Conservation (phyloP, 2,888 invertebrate species). For the Melinopterus prodromus region DNA sequence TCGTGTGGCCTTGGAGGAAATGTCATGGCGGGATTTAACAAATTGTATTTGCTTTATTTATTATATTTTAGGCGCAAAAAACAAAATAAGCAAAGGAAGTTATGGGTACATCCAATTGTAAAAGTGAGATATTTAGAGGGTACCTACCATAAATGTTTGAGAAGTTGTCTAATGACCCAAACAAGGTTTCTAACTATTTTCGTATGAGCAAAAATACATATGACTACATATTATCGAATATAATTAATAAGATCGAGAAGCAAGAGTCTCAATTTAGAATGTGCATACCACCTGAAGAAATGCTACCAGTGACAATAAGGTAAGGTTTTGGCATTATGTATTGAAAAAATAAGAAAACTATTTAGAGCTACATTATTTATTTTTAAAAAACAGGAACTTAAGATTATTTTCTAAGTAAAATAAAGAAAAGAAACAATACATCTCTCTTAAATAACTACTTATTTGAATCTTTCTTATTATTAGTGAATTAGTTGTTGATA, state of each 20-base stretch:
- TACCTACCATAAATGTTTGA: slow-evolving; percentile 27
- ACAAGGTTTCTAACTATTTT: slow-evolving; percentile 34
- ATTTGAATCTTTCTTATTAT: too few species aligned
- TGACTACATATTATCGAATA: slow-evolving; percentile 16
- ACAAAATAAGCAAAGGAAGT: slow-evolving; percentile 22
- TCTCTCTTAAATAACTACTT: too few species aligned
- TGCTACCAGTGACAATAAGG: slow-evolving; percentile 34
- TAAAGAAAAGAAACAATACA: too few species aligned
- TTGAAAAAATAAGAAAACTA: too few species aligned
- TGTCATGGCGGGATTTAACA: background rate
- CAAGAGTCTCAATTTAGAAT: slow-evolving; percentile 28
- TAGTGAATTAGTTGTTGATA: too few species aligned
- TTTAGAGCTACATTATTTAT: too few species aligned
- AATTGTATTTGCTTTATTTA: slow-evolving; percentile 13
- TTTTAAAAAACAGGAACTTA: too few species aligned
- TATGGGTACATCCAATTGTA: slow-evolving; percentile 23
- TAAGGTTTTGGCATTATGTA: slow-evolving; percentile 8
- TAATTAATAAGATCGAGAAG: slow-evolving; percentile 19
- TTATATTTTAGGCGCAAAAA: slow-evolving; percentile 31
- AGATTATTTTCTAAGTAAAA: too few species aligned
- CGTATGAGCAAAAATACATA: slow-evolving; percentile 27
- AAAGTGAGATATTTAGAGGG: slow-evolving; percentile 26
- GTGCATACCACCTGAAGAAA: slow-evolving; percentile 33
- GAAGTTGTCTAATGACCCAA: slow-evolving; percentile 27
- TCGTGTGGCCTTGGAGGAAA: too few species aligned